These are phyloP conservation scores for Acrocephalus kingi DNA, from an alignment of 2,113 vertebrate species.

Conservation along the genomic window DNA sequence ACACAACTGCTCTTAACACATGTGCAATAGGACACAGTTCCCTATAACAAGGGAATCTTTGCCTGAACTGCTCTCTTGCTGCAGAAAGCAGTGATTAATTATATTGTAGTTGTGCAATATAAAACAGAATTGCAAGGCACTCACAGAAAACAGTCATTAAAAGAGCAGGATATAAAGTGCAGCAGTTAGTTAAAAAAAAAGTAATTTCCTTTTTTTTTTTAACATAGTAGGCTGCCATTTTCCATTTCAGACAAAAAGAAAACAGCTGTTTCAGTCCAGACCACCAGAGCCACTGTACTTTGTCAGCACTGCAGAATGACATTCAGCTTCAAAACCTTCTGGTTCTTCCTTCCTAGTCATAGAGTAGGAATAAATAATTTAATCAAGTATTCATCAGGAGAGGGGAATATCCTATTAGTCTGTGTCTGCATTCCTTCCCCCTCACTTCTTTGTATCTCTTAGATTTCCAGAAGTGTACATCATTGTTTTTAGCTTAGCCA, in stretches of 20 bases:
- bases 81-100: neutral
- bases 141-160: neutral
- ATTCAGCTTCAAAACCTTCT: neutral
- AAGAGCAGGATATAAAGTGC: neutral
- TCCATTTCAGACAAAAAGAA: neutral
- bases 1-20: neutral
- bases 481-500: neutral
- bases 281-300: neutral
- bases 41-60: neutral
- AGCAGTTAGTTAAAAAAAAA: neutral
- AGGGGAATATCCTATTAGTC: constrained; percentile 53
- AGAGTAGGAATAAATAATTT: constrained; percentile 63
- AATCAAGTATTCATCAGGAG: constrained; percentile 50
- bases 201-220: neutral
- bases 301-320: neutral
- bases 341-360: neutral
- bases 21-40: neutral
- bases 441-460: neutral
- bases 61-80: neutral
- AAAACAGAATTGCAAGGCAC: neutral
- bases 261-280: constrained; percentile 17
- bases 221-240: neutral
- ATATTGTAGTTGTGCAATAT: neutral
- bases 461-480: neutral
- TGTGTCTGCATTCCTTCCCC: constrained; percentile 23